Evolutionary conservation across 2,888 invertebrate genomes (phyloP).

Genomic region (Baccha elongata): DNA sequence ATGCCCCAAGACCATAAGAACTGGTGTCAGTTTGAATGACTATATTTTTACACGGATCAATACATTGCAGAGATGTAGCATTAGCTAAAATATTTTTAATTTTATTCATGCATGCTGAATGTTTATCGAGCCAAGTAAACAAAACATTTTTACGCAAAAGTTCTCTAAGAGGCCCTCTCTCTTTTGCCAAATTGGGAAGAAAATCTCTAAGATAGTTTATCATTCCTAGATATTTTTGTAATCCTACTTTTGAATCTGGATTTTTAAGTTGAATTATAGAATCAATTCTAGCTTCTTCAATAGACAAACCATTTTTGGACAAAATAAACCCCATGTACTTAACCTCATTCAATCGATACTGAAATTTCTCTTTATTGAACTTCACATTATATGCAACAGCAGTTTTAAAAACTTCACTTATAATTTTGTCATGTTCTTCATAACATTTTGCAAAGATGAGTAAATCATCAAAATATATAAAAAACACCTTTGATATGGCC

Average conservation of each 20-base stretch:
- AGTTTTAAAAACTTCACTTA: constrained; percentile 47
- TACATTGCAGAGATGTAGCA: constrained; percentile 9
- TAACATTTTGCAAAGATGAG: constrained; percentile 5
- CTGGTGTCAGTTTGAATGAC: constrained; percentile 9
- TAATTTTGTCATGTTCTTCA: constrained; percentile 63
- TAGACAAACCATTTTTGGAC: constrained; percentile 10
- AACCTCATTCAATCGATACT: too few relatives aligned
- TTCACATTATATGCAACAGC: constrained; percentile 31
- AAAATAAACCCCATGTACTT: constrained; percentile 34
- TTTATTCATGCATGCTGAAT: not conserved
- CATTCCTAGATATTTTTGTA: constrained; percentile 34
- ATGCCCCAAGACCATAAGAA: constrained; percentile 21
- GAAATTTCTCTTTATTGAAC: too few relatives aligned
- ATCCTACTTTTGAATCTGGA: constrained; percentile 25
- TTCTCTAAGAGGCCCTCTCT: constrained; percentile 43
- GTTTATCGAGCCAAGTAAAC: constrained; percentile 14
- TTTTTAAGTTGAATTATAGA: constrained; percentile 14
- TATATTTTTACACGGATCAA: not conserved
- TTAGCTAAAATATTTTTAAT: constrained; percentile 14
- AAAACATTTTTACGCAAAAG: constrained; percentile 25
- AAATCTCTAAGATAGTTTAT: constrained; percentile 67
- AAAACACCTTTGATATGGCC: constrained; percentile 34
- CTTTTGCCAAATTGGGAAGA: constrained; percentile 60
- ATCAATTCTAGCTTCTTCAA: constrained; percentile 20
- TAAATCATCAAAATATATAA: constrained; percentile 29